Conservation (phyloP, 2,888 invertebrate species). For the Microctonus hyperodae region DNA sequence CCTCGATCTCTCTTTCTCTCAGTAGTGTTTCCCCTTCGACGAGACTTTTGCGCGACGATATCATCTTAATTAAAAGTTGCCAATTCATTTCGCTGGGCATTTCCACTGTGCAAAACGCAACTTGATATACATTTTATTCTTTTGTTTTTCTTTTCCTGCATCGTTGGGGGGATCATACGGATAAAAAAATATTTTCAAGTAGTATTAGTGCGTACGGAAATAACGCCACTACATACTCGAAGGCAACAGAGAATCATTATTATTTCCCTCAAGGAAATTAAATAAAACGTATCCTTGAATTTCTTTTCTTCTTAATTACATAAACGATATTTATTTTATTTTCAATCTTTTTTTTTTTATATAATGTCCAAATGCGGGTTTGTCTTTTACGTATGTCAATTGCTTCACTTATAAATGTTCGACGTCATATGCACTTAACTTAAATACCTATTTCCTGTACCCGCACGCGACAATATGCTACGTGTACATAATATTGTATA, state of each 20-base stretch:
- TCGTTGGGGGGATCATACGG: constrained; percentile 8
- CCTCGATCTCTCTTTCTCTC: background rate
- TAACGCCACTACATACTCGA: background rate
- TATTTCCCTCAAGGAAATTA: background rate
- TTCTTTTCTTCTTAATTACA: too few relatives aligned
- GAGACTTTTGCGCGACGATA: constrained; percentile 49
- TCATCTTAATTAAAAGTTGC: constrained; percentile 64
- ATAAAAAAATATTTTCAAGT: background rate
- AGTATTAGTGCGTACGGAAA: constrained; percentile 3
- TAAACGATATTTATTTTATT: background rate
- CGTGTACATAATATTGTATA: background rate
- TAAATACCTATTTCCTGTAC: constrained; percentile 1
- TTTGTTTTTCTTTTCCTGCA: constrained; percentile 32
- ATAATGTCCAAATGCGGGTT: constrained; percentile 16
- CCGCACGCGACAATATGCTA: constrained; percentile 10
- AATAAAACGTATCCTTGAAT: background rate
- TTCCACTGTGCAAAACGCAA: constrained; percentile 49
- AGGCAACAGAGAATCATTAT: background rate
- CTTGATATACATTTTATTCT: constrained; percentile 29
- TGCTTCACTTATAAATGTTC: background rate
- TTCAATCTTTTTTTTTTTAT: background rate
- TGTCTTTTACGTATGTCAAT: background rate
- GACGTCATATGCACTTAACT: background rate
- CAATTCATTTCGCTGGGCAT: constrained; percentile 60
- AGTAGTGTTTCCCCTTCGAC: constrained; percentile 12